Percentiles rank a stretch among this genome's conserved stretches.
These are phyloP conservation scores for Megalops atlanticus DNA, from an alignment of 2,113 vertebrate species.

Conservation along the genomic window DNA sequence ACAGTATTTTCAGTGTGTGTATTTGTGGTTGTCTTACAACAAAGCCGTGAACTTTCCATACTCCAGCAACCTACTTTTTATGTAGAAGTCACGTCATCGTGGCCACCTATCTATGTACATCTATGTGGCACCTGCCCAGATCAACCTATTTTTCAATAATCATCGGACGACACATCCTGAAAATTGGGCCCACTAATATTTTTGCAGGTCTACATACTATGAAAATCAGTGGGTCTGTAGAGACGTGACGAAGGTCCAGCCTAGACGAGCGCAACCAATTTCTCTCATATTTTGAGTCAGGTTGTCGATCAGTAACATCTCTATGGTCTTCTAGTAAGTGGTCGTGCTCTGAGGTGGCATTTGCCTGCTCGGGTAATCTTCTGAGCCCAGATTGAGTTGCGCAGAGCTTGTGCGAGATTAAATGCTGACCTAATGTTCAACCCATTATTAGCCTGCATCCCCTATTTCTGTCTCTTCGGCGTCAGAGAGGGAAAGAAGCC, in stretches of 20 bases:
- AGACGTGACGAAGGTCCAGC: background rate
- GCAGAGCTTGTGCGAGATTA: background rate
- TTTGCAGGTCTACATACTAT: no score
- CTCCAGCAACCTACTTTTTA: no score
- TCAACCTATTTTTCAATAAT: no score
- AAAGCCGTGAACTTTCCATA: no score
- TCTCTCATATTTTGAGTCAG: background rate
- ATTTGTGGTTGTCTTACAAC: no score
- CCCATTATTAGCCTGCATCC: constrained; percentile 15
- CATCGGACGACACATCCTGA: no score
- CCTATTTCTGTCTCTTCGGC: constrained; percentile 23
- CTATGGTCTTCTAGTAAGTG: background rate
- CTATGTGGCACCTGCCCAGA: no score
- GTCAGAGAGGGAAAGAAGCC: background rate
- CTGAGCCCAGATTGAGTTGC: background rate
- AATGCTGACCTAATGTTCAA: constrained; percentile 21
- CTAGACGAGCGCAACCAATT: background rate
- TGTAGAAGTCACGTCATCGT: no score
- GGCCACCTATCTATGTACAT: no score
- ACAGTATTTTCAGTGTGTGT: no score
- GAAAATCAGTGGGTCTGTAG: background rate
- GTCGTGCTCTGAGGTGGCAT: background rate
- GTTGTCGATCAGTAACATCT: background rate
- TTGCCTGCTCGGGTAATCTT: background rate
- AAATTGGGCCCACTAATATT: no score